Evolutionary conservation across 2,888 invertebrate genomes (phyloP), one percentile per base, ranked within the genome.

Genomic region (Pyrrhosoma nymphula): DNA sequence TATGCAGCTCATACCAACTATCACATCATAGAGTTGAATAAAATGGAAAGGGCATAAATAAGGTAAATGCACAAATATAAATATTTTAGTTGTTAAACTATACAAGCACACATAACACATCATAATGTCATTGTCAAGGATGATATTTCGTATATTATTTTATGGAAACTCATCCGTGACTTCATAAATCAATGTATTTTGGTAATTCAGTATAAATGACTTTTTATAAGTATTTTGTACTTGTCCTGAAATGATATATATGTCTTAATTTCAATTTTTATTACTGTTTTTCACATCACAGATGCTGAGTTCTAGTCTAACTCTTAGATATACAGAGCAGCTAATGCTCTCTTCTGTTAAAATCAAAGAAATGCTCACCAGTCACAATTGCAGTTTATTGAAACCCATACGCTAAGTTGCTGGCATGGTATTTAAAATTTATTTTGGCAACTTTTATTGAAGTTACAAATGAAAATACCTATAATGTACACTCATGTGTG

Each of bases 211-310:
- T 39, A 93, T 91, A 69, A 47, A 69, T 26, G 47, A 69, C 47
- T 55, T 75, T 93, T 89, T 89, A 56, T 89, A 89, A 89, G 56
- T 56, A 10, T 89, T 89, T 89, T 89, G 82, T 89, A 89, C 56
- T 89, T 56, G 69, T 69, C 75, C 93, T n/a, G 47, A n/a, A n/a
- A n/a, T 75, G 47, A 69, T 47, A 26, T 91, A 69, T 93, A n/a
- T 47, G 47, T 93, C 26, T 63, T 75, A 47, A 47, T 69, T 75
- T 47, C 47, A 93, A 14, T 82, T 30, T 35, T 35, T 35, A 82
- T 82, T 35, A 18, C 90, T 91, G 30, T 91, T 82, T 90, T 91
- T 91, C 56, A 91, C 35, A 39, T 93, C 69, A 26, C n/a, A 69
- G 39, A 26, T 93, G 63, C 89, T 56, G 56, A 89, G 89, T 93